Evolutionary conservation across 2,888 invertebrate species (phyloP).

Genomic region (Drosophila demipolita): DNA sequence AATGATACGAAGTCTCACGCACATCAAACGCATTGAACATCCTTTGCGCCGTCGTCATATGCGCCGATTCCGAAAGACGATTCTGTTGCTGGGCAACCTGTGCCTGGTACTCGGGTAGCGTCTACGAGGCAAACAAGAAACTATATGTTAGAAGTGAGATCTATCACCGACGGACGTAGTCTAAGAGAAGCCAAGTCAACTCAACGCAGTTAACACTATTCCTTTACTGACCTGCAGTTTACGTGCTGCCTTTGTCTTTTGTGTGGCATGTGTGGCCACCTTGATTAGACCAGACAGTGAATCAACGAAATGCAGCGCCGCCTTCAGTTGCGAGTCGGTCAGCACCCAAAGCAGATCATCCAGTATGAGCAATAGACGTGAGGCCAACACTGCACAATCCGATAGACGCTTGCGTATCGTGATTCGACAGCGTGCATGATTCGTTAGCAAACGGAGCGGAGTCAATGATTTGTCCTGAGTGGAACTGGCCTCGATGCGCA

Average conservation of each 20-base stretch:
- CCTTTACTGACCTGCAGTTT: constrained; percentile 89
- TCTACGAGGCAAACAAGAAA: constrained; percentile 71
- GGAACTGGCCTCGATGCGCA: constrained; percentile 97
- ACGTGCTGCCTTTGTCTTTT: constrained; percentile 92
- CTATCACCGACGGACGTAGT: background rate
- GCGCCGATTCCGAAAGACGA: constrained; percentile 82
- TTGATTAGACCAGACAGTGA: constrained; percentile 93
- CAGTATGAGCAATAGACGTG: constrained; percentile 95
- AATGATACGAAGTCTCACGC: constrained; percentile 98
- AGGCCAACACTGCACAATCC: constrained; percentile 97
- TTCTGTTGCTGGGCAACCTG: constrained; percentile 87
- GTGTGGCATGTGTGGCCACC: constrained; percentile 91
- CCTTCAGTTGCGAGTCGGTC: constrained; percentile 97
- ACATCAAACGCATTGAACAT: constrained; percentile 96
- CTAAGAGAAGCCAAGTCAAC: background rate
- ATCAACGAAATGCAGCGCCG: constrained; percentile 95
- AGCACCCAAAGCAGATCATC: constrained; percentile 99
- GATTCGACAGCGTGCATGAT: constrained; percentile 97
- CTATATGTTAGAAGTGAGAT: background rate
- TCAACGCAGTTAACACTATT: background rate
- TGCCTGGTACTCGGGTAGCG: constrained; percentile 91
- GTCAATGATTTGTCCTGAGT: constrained; percentile 91
- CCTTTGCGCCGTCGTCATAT: constrained; percentile 85
- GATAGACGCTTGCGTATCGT: constrained; percentile 97
- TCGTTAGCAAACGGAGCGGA: constrained; percentile 95